Evolutionary conservation across 1,140 invertebrate genomes (phyloP).

Genomic region (Maniola jurtina): DNA sequence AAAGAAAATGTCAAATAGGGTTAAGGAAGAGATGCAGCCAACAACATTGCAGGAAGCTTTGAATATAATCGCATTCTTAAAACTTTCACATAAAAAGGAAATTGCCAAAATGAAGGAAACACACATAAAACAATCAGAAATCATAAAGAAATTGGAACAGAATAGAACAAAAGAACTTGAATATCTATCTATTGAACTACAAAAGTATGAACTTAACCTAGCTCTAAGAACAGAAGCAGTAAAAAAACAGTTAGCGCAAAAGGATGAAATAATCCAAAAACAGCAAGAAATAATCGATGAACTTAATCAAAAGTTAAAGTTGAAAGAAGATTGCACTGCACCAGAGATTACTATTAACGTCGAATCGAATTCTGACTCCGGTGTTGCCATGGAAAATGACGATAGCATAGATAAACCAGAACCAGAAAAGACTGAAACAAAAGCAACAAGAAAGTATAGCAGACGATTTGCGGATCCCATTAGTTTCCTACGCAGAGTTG

Average conservation of each 20-base stretch:
- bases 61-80: constrained; percentile 69
- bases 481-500: constrained; percentile 65
- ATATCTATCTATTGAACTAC: constrained; percentile 63
- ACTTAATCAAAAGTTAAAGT: constrained; percentile 54
- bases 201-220: constrained; percentile 69
- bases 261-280: constrained; percentile 63
- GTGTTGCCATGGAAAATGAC: constrained; percentile 63
- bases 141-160: constrained; percentile 63
- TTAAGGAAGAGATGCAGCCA: constrained; percentile 55
- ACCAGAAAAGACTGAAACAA: constrained; percentile 52
- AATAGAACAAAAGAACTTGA: constrained; percentile 70
- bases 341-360: constrained; percentile 59
- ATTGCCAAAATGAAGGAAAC: constrained; percentile 57
- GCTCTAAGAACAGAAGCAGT: constrained; percentile 60
- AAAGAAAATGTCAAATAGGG: constrained; percentile 41
- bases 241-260: constrained; percentile 58
- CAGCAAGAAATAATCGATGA: constrained; percentile 63
- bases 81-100: constrained; percentile 67
- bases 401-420: constrained; percentile 49
- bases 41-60: constrained; percentile 66
- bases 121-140: constrained; percentile 56
- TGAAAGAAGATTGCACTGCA: constrained; percentile 40
- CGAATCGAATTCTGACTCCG: constrained; percentile 72
- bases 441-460: constrained; percentile 63
- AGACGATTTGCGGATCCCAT: constrained; percentile 66